phyloP scores from a whole-genome alignment of 2,888 invertebrate species.

The Drosophila recens region DNA sequence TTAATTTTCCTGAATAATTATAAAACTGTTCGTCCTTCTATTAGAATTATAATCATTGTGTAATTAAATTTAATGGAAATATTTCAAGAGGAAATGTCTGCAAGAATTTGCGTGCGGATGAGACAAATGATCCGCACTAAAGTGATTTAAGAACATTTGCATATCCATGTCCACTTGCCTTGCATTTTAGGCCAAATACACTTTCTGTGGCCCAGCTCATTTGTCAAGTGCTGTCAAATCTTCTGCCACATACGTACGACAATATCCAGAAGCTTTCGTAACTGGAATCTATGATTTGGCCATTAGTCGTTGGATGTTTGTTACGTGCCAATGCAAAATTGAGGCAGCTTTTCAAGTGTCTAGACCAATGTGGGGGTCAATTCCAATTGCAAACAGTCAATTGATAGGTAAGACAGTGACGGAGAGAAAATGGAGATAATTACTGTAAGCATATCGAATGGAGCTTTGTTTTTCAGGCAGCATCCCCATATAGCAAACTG shows the following conservation, averaged over 20 bases:
- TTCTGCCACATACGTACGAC: conserved; percentile 38
- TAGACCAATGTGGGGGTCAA: conserved; percentile 25
- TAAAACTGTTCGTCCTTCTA: not conserved
- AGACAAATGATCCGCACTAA: conserved; percentile 18
- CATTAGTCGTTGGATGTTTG: conserved; percentile 45
- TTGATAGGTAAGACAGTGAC: not conserved
- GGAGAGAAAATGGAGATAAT: conserved; percentile 24
- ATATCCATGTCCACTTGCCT: conserved; percentile 31
- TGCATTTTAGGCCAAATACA: conserved; percentile 20
- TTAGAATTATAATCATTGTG: conserved; percentile 5
- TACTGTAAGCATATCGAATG: conserved; percentile 58
- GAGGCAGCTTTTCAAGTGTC: conserved; percentile 61
- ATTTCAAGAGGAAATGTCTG: conserved; percentile 11
- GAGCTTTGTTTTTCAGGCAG: conserved; percentile 43
- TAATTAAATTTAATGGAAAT: conserved; percentile 16
- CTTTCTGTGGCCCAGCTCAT: conserved; percentile 43
- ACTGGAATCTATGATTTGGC: conserved; percentile 51
- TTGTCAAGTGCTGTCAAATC: conserved; percentile 63
- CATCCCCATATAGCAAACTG: conserved; percentile 56
- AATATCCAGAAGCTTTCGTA: conserved; percentile 7
- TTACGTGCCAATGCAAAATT: conserved; percentile 59
- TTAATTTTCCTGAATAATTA: not conserved
- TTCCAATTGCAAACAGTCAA: conserved; percentile 46
- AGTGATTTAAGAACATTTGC: conserved; percentile 31
- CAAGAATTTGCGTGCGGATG: not conserved